A percentile compares a stretch with the other conserved stretches of the same genome.
phyloP scores from a whole-genome alignment of 2,888 invertebrate genomes.

The Brachynemurus nebulosus region DNA sequence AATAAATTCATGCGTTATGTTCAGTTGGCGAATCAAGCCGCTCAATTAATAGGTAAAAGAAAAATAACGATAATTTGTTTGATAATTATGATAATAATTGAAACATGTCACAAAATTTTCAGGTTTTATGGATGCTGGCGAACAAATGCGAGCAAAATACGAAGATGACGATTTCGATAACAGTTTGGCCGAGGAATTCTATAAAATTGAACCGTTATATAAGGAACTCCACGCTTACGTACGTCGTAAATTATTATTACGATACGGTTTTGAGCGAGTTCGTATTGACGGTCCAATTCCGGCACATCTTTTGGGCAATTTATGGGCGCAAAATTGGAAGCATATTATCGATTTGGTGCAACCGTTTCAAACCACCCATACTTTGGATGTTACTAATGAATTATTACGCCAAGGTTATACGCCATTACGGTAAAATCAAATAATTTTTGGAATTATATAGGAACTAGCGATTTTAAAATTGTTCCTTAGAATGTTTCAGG shows the following conservation, averaged over 20 bases:
- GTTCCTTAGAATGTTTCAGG: constrained; percentile 56
- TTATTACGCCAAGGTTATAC: constrained; percentile 63
- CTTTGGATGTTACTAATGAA: constrained; percentile 61
- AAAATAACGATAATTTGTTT: no score
- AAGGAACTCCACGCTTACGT: constrained; percentile 75
- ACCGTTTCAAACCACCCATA: constrained; percentile 57
- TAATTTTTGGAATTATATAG: background rate
- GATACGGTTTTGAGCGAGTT: constrained; percentile 45
- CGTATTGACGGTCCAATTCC: constrained; percentile 65
- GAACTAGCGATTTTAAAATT: constrained; percentile 2
- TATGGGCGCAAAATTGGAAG: constrained; percentile 78
- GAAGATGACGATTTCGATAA: constrained; percentile 53
- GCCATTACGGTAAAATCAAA: constrained; percentile 42
- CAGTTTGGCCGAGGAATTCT: constrained; percentile 42
- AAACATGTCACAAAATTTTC: background rate
- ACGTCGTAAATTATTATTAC: constrained; percentile 45
- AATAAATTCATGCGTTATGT: constrained; percentile 66
- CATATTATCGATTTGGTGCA: constrained; percentile 58
- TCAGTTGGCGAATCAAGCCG: constrained; percentile 65
- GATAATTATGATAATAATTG: background rate
- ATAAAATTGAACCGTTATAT: constrained; percentile 57
- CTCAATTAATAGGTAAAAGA: constrained; percentile 49
- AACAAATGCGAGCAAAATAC: constrained; percentile 62
- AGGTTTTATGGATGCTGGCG: constrained; percentile 70
- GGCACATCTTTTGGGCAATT: constrained; percentile 70